A percentile compares a stretch with the other conserved stretches of the same genome.
Evolutionary conservation across 1,140 invertebrate species (phyloP).

Genomic region (Euwallacea fornicatus): DNA sequence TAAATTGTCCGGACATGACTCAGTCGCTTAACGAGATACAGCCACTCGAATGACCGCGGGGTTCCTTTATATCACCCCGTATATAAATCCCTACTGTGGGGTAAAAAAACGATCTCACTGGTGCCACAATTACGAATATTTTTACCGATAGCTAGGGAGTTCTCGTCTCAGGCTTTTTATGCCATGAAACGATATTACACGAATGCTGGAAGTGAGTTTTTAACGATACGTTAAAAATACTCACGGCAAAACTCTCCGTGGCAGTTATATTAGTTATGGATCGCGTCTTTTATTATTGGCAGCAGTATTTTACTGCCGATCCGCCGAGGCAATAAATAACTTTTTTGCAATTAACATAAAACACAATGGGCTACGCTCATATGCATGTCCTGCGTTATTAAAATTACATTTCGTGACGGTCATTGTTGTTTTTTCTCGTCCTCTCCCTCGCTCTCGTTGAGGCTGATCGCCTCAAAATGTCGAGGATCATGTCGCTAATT

Average conservation of each 20-base stretch:
- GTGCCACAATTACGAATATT: slow-evolving; percentile 4
- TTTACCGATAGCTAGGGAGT: not conserved
- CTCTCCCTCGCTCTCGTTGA: slow-evolving; percentile 1
- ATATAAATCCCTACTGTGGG: slow-evolving; percentile 8
- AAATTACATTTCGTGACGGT: slow-evolving; percentile 30
- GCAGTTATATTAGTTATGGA: slow-evolving; percentile 30
- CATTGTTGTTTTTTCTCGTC: slow-evolving; percentile 19
- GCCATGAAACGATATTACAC: too few relatives aligned
- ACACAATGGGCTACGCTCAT: slow-evolving; percentile 34
- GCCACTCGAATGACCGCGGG: slow-evolving; percentile 13
- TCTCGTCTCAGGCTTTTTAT: not conserved
- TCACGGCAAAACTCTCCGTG: not conserved
- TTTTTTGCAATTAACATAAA: slow-evolving; percentile 38
- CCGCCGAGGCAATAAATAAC: slow-evolving; percentile 32
- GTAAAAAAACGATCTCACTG: slow-evolving; percentile 4
- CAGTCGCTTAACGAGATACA: slow-evolving; percentile 19
- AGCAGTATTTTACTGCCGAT: slow-evolving; percentile 36
- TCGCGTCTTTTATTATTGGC: slow-evolving; percentile 36
- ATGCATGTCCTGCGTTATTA: slow-evolving; percentile 34
- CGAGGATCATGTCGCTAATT: too few relatives aligned
- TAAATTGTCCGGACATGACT: slow-evolving; percentile 5
- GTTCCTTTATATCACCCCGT: slow-evolving; percentile 16
- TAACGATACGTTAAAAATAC: too few relatives aligned
- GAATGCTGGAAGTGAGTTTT: too few relatives aligned
- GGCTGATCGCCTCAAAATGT: too few relatives aligned